Evolutionary conservation across 2,113 vertebrate species (phyloP).

Genomic region (Seriola rivoliana): DNA sequence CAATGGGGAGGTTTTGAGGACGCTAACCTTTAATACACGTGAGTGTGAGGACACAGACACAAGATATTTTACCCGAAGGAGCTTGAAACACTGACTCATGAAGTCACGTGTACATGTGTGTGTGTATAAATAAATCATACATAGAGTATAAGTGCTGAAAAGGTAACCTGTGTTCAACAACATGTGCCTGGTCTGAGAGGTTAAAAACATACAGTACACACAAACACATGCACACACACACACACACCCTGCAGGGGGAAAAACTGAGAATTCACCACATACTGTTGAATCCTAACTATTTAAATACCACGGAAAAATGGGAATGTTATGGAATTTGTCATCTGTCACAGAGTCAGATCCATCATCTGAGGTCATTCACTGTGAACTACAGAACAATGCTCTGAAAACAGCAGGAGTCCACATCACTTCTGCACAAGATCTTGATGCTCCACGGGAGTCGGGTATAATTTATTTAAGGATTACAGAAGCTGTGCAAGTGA

Average conservation of each 20-base stretch:
- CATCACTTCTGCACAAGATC: background rate
- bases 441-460: slow-evolving; percentile 4
- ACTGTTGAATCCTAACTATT: slow-evolving; percentile 28
- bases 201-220: background rate
- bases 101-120: background rate
- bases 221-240: slow-evolving; percentile 5
- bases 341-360: slow-evolving; percentile 14
- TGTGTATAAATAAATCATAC: background rate
- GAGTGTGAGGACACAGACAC: background rate
- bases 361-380: slow-evolving; percentile 29
- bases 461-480: slow-evolving; percentile 8
- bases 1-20: too few relatives aligned
- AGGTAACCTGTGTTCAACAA: slow-evolving; percentile 12
- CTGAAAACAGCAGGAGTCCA: slow-evolving; percentile 21
- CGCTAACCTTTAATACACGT: too few relatives aligned
- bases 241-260: slow-evolving; percentile 26
- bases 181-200: background rate
- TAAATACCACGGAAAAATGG: slow-evolving; percentile 5
- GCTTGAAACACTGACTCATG: background rate
- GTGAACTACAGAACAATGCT: slow-evolving; percentile 17
- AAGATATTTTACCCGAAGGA: background rate
- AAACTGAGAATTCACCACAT: slow-evolving; percentile 37
- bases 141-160: background rate
- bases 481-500: background rate
- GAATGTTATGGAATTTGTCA: slow-evolving; percentile 20